Conservation (phyloP, 2,113 vertebrate genomes). For the Catharus bicknelli region DNA sequence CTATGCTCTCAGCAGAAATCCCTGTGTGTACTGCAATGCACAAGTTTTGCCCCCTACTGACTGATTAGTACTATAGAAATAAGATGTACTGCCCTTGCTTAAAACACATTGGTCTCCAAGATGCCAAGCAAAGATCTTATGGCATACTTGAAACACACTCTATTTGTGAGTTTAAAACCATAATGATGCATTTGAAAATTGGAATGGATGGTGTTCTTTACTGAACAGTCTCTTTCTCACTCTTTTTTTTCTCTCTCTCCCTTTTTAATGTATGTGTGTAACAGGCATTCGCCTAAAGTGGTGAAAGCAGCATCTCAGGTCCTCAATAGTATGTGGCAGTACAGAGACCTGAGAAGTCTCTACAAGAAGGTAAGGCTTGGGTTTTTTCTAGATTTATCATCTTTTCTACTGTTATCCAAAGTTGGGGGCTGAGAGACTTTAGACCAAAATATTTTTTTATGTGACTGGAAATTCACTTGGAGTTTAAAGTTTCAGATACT, state of each 20-base stretch:
- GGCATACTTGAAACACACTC: not conserved
- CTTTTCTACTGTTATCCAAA: not conserved
- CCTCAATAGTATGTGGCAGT: conserved; percentile 99
- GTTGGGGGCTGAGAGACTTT: conserved; percentile 4
- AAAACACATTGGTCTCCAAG: not conserved
- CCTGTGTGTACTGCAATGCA: not conserved
- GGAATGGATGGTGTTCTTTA: not conserved
- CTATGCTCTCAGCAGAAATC: not conserved
- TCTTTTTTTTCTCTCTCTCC: conserved; percentile 19
- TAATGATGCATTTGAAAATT: not conserved
- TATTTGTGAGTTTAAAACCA: not conserved
- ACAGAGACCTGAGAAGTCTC: conserved; percentile 97
- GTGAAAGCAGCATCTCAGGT: conserved; percentile 99
- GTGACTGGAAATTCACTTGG: not conserved
- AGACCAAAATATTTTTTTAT: not conserved
- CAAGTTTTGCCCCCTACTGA: not conserved
- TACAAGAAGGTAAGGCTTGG: conserved; percentile 94
- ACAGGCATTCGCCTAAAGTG: conserved; percentile 97
- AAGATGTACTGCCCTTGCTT: not conserved
- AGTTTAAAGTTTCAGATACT: not conserved
- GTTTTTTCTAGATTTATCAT: not conserved
- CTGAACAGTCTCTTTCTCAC: not conserved
- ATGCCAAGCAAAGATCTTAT: not conserved
- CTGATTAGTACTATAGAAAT: not conserved
- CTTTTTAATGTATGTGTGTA: conserved; percentile 54